phyloP scores from a whole-genome alignment of 2,113 vertebrate genomes.

The Peromyscus polionotus region DNA sequence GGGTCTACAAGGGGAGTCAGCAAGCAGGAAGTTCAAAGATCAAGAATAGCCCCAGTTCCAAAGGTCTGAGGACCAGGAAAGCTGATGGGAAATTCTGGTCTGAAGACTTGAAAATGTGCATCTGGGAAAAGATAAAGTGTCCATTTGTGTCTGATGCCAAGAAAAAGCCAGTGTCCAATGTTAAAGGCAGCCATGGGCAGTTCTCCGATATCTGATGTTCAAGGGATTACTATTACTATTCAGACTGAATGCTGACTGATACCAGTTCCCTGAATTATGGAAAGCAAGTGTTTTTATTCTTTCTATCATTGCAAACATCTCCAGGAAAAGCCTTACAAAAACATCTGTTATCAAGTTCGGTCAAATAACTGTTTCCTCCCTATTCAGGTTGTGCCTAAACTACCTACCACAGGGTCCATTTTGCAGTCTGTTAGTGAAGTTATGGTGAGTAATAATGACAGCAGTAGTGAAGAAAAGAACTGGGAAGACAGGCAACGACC shows the following conservation, averaged over 20 bases:
- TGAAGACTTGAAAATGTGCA: neutral
- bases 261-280: no score
- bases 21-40: neutral
- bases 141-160: neutral
- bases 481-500: neutral
- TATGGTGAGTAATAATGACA: neutral
- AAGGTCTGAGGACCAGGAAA: neutral
- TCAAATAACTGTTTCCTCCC: fast-evolving
- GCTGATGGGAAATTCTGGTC: neutral
- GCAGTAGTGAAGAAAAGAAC: neutral
- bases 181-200: neutral
- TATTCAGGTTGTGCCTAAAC: neutral
- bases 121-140: no score
- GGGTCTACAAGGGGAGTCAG: neutral
- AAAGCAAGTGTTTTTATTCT: neutral
- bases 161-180: neutral
- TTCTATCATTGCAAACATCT: neutral
- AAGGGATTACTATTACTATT: neutral
- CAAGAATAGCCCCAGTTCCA: fast-evolving
- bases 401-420: no score
- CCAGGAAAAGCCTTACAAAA: neutral
- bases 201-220: neutral
- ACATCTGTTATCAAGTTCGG: neutral
- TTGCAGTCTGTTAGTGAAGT: neutral
- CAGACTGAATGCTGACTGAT: neutral